Evolutionary conservation across 1,140 invertebrate genomes (phyloP).

Genomic region (Galendromus occidentalis): DNA sequence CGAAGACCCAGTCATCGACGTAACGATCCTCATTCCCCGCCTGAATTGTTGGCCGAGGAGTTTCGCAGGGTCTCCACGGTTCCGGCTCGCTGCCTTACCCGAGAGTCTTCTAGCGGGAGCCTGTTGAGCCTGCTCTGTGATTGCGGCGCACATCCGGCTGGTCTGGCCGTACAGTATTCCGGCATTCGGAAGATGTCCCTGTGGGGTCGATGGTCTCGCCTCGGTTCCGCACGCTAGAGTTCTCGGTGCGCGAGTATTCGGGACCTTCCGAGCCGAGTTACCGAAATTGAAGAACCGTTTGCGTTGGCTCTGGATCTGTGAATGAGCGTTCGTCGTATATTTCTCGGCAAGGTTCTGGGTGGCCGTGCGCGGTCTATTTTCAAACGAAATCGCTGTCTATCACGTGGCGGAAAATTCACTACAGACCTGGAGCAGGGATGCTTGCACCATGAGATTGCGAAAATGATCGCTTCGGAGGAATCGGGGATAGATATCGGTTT

Average conservation of each 20-base stretch:
- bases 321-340: background rate
- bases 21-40: too few species aligned
- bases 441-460: conserved; percentile 58
- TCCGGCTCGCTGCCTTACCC: background rate
- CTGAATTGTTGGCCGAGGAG: too few species aligned
- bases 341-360: too few species aligned
- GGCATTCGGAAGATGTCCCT: background rate
- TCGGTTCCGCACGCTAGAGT: background rate
- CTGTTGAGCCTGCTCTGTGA: background rate
- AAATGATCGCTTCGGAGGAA: conserved; percentile 89
- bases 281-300: conserved; percentile 5
- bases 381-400: too few species aligned
- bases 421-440: conserved; percentile 25
- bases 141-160: background rate
- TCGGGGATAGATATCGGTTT: conserved; percentile 93
- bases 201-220: background rate
- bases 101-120: conserved; percentile 11
- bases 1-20: too few species aligned
- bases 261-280: background rate
- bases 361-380: too few species aligned
- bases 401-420: too few species aligned
- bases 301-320: conserved; percentile 2
- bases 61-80: too few species aligned
- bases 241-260: background rate
- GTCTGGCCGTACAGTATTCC: background rate